phyloP scores from a whole-genome alignment of 2,113 vertebrate genomes.

The Oryzias melastigma region DNA sequence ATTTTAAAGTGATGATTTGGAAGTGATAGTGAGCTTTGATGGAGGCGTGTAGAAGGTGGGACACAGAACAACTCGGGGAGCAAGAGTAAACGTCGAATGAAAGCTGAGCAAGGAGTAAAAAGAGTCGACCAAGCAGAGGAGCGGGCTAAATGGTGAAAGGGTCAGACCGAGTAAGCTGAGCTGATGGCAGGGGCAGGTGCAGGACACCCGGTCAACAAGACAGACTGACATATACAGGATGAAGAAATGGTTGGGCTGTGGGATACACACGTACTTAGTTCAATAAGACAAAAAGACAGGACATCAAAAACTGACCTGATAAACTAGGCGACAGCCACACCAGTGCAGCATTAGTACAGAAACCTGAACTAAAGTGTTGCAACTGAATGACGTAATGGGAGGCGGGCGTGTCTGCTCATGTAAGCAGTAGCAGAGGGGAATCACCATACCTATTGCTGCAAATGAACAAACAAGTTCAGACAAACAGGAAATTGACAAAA shows the following conservation, averaged over 20 bases:
- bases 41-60: no score
- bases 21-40: no score
- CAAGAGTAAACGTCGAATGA: not conserved
- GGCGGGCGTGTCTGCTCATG: constrained; percentile 1
- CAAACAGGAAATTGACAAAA: not conserved
- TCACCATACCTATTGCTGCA: not conserved
- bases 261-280: not conserved
- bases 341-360: not conserved
- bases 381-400: not conserved
- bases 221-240: not conserved
- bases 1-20: no score
- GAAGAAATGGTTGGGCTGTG: not conserved
- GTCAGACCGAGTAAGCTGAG: not conserved
- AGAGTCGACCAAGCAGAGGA: not conserved
- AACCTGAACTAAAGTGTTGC: not conserved
- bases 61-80: no score
- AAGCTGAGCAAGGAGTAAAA: not conserved
- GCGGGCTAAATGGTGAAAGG: not conserved
- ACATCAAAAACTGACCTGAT: not conserved
- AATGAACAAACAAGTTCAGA: not conserved
- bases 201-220: not conserved
- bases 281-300: not conserved
- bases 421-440: not conserved
- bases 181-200: not conserved
- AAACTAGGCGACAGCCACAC: not conserved